A percentile compares a stretch with the other conserved stretches of the same genome.
These are phyloP conservation scores for human DNA, from an alignment of 2,113 vertebrate genomes.

Conservation along the genomic window GRCh38 chr1:55399001-55399500, in stretches of 20 bases:
- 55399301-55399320: neutral
- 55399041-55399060: neutral
- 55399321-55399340: neutral
- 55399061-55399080: neutral
- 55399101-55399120: neutral
- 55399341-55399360: slow-evolving; percentile 48
- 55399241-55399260: neutral
- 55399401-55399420: slow-evolving; percentile 69
- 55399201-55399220: neutral
- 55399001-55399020: neutral
- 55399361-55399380: slow-evolving; percentile 14
- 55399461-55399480: slow-evolving; percentile 86
- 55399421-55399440: slow-evolving; percentile 57
- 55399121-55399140: neutral
- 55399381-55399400: slow-evolving; percentile 43
- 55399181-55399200: neutral
- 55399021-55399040: neutral
- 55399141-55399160: neutral
- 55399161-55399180: neutral
- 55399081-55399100: neutral
- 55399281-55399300: neutral
- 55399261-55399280: neutral
- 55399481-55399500: slow-evolving; percentile 87
- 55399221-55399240: neutral
- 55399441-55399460: slow-evolving; percentile 84